Conservation (phyloP, 30 jellyfish, hydroid and myxozoan genomes). For the Morbakka virulenta region DNA sequence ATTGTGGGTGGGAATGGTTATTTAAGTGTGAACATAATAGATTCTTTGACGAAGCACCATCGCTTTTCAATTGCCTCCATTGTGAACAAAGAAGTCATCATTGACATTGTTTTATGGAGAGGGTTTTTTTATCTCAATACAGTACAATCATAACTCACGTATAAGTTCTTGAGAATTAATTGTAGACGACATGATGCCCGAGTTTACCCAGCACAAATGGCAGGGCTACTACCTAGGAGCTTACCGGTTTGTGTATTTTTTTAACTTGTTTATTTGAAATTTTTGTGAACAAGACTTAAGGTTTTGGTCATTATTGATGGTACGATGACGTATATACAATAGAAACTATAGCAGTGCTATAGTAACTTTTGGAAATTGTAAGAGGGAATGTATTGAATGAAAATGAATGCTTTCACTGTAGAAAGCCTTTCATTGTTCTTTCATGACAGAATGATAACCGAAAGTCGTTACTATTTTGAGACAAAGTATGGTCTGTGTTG, state of each 20-base stretch:
- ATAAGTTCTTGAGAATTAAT: background rate
- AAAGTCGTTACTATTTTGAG: background rate
- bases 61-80: background rate
- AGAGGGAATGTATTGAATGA: background rate
- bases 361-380: conserved; percentile 32
- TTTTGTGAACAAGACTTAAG: background rate
- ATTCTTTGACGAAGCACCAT: background rate
- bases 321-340: conserved; percentile 30
- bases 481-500: background rate
- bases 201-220: conserved; percentile 79
- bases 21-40: background rate
- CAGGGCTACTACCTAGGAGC: conserved; percentile 69
- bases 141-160: background rate
- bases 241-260: conserved; percentile 39
- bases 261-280: background rate
- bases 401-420: background rate
- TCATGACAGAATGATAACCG: background rate
- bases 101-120: background rate
- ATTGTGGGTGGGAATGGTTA: conserved; percentile 20
- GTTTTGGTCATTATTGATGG: background rate
- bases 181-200: conserved; percentile 71
- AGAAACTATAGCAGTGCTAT: conserved; percentile 72
- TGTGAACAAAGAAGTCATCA: background rate
- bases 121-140: background rate
- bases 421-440: background rate